A percentile compares a stretch with the other conserved stretches of the same genome.
Evolutionary conservation across 2,797 vertebrate species (phyloP).

Genomic region (Malacoraja senta): DNA sequence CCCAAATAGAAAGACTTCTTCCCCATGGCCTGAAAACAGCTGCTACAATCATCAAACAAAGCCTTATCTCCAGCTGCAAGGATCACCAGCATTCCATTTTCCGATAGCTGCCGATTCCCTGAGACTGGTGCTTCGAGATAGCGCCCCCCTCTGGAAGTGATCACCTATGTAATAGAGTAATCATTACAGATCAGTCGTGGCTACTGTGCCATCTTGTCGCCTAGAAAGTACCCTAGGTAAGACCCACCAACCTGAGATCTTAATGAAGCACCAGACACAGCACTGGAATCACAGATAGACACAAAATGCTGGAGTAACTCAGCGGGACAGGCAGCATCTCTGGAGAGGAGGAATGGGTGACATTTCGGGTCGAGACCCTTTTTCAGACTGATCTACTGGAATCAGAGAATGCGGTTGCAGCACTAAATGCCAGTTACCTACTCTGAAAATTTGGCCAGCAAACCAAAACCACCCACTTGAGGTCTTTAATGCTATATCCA

Average conservation of each 20-base stretch:
- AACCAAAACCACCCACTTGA: neutral
- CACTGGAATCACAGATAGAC: neutral
- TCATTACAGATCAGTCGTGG: slow-evolving; percentile 38
- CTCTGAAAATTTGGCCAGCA: neutral
- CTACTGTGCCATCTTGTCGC: neutral
- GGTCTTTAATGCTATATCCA: neutral
- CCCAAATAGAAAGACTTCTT: slow-evolving; percentile 96
- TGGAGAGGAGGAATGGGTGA: too few relatives aligned
- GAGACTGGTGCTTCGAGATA: slow-evolving; percentile 95
- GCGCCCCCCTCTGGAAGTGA: slow-evolving; percentile 88
- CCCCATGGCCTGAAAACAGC: slow-evolving; percentile 98
- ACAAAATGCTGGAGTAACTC: too few relatives aligned
- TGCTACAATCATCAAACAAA: slow-evolving; percentile 95
- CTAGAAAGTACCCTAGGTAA: neutral
- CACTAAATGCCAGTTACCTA: neutral
- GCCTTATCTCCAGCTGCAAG: slow-evolving; percentile 87
- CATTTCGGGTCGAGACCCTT: too few relatives aligned
- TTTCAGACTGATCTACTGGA: neutral
- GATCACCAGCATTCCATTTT: slow-evolving; percentile 95
- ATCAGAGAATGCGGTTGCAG: neutral
- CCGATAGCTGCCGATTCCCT: slow-evolving; percentile 96
- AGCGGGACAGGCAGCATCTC: too few relatives aligned
- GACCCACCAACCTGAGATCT: neutral
- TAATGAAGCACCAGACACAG: neutral
- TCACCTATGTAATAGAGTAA: slow-evolving; percentile 65